A percentile compares a stretch with the other conserved stretches of the same genome.
Conservation (phyloP, 2,113 vertebrate genomes). For the Pomatostomus ruficeps region DNA sequence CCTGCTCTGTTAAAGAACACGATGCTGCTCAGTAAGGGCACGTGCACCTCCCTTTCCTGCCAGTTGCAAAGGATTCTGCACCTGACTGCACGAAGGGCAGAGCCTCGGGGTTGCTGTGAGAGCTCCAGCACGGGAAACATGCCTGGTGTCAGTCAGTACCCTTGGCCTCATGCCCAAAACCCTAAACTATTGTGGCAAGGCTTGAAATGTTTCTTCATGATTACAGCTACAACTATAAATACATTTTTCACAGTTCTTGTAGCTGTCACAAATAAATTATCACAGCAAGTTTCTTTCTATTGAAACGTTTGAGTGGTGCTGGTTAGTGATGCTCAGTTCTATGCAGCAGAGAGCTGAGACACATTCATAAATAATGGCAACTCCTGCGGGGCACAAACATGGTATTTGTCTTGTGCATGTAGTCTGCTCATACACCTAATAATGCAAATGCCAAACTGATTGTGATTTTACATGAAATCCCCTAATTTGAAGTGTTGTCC, state of each 20-base stretch:
- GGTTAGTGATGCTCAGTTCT: not conserved
- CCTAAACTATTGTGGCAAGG: not conserved
- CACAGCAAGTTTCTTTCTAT: not conserved
- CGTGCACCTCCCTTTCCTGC: fast-evolving
- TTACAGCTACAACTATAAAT: not conserved
- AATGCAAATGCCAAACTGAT: not conserved
- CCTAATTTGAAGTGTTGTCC: not conserved
- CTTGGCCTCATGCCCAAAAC: not conserved
- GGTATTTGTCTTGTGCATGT: not conserved
- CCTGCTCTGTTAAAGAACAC: not conserved
- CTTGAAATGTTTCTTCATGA: not conserved
- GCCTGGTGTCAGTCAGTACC: not conserved
- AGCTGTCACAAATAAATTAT: not conserved
- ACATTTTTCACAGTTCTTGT: not conserved
- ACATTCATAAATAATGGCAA: not conserved
- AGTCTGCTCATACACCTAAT: not conserved
- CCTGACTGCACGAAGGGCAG: fast-evolving
- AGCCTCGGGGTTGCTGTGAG: not conserved
- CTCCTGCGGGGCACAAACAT: not conserved
- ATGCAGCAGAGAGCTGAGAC: not conserved
- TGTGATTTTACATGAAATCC: not conserved
- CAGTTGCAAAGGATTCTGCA: too few relatives aligned
- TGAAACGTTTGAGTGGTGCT: not conserved
- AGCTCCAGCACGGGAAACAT: not conserved
- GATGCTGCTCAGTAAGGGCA: not conserved